Percentiles rank a stretch among this genome's conserved stretches.
These are phyloP conservation scores for Achlya flavicornis DNA, from an alignment of 2,888 invertebrate species.

Conservation along the genomic window DNA sequence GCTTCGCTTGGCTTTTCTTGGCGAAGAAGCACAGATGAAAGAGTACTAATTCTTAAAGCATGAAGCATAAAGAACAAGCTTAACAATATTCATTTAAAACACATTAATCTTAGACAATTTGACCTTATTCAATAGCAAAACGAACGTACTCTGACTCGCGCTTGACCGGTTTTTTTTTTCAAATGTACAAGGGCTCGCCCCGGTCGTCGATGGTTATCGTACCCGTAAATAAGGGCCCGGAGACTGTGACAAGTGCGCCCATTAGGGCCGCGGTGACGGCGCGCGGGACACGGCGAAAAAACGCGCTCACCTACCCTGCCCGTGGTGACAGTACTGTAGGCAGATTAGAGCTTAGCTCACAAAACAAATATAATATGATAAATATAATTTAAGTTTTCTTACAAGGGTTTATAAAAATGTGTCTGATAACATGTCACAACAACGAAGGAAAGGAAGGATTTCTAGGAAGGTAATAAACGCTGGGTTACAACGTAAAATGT, in stretches of 20 bases:
- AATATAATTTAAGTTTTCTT: too few relatives aligned
- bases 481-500: too few relatives aligned
- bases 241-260: constrained; percentile 69
- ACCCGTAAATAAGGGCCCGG: constrained; percentile 66
- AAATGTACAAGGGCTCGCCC: neutral
- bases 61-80: neutral
- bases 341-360: constrained; percentile 20
- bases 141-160: neutral
- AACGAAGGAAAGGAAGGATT: too few relatives aligned
- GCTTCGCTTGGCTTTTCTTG: too few relatives aligned
- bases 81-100: neutral
- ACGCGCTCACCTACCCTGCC: constrained; percentile 18
- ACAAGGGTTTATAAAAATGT: too few relatives aligned
- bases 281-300: constrained; percentile 22
- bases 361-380: neutral
- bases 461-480: too few relatives aligned
- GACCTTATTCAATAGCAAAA: neutral
- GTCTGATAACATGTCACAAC: too few relatives aligned
- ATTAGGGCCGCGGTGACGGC: constrained; percentile 58
- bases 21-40: too few relatives aligned
- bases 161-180: neutral
- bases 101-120: neutral
- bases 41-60: neutral
- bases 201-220: constrained; percentile 60
- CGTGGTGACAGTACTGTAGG: constrained; percentile 34